Base-by-base conservation (phyloP, 1,140 invertebrate species). In the Drosophila littoralis region DNA sequence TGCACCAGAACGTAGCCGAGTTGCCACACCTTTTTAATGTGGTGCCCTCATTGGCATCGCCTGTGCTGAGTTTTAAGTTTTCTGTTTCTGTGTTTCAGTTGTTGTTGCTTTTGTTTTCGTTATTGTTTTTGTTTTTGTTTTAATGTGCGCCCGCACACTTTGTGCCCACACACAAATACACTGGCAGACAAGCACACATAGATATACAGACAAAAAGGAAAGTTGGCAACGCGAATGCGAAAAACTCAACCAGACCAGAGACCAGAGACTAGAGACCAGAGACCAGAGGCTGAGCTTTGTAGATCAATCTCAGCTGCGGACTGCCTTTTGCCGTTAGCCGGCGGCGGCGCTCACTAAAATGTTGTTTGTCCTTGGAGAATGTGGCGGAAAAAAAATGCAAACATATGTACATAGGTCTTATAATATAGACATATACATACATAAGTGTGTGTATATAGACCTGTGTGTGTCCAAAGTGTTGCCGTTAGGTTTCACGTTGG, bases 341-440 rank as follows among this genome's bases (percentile, higher is more conserved):
- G 33, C 82, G 79, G 70, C 79, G 58, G 57, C 65, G 81, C 78
- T 81, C 75, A 89, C 84, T 88, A 78, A 89, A 88, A 88, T 88
- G 84, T 89, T 74, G 84, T 88, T 89, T 88, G 84, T 88, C 84
- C 84, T 88, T 88, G 84, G 77, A 81, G 84, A 89, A 80, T 89
- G 84, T 88, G 74, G 74, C 74, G 77, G 76, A 89, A 79, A 80
- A 61, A 38, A 57, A 28, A 51, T 13, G 35, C 7, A 43, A 38
- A 50, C 15, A 72, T 36, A 52, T 12, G 33, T 17, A 51, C 13
- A 57, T 3, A 50, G 8, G 42, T 15, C 8, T 45, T 45, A 57
- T 28, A 52, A 68, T 43, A 42, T 59, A 7, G 7, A 64, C 45
- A 50, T 57, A 72, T 46, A 28, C 48, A n/a, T n/a, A n/a, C 67